A percentile compares a stretch with the other conserved stretches of the same genome.
These are phyloP conservation scores for Procambarus clarkii DNA, from an alignment of 1,140 invertebrate species.

Conservation along the genomic window DNA sequence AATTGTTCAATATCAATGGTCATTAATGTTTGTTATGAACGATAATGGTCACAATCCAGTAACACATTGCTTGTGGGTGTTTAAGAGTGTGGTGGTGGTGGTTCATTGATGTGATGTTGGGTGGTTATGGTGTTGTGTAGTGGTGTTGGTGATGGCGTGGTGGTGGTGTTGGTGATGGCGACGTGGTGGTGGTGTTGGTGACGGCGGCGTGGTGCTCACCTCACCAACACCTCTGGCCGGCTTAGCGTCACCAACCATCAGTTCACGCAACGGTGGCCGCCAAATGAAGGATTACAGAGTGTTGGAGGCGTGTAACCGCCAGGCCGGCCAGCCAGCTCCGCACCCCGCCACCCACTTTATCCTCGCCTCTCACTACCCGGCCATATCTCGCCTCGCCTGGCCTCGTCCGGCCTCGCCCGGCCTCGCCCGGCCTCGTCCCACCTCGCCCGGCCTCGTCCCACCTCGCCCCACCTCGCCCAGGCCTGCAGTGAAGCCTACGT, in stretches of 20 bases:
- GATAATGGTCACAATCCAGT: too few species aligned
- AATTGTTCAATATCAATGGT: too few species aligned
- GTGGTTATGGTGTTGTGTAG: too few species aligned
- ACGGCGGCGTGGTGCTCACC: conserved; percentile 30
- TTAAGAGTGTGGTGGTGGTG: too few species aligned
- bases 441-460: background rate
- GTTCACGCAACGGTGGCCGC: conserved; percentile 57
- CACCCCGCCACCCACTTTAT: background rate
- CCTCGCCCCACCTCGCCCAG: background rate
- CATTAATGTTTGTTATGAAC: too few species aligned
- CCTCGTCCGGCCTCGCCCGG: background rate
- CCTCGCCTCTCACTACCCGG: background rate
- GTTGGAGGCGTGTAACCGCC: conserved; percentile 23
- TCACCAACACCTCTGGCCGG: conserved; percentile 50
- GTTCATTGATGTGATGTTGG: too few species aligned
- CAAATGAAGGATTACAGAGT: conserved; percentile 62
- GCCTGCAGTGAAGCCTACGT: background rate
- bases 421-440: background rate
- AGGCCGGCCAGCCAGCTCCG: conserved; percentile 20
- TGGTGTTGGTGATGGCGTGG: too few species aligned
- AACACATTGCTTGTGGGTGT: too few species aligned
- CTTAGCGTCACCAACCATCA: conserved; percentile 66
- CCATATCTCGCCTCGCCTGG: background rate
- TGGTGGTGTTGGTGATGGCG: background rate
- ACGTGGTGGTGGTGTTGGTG: background rate